Evolutionary conservation across 2,797 vertebrate species (phyloP), one percentile per base, ranked within the genome.

Genomic region (Australoheros facetus): DNA sequence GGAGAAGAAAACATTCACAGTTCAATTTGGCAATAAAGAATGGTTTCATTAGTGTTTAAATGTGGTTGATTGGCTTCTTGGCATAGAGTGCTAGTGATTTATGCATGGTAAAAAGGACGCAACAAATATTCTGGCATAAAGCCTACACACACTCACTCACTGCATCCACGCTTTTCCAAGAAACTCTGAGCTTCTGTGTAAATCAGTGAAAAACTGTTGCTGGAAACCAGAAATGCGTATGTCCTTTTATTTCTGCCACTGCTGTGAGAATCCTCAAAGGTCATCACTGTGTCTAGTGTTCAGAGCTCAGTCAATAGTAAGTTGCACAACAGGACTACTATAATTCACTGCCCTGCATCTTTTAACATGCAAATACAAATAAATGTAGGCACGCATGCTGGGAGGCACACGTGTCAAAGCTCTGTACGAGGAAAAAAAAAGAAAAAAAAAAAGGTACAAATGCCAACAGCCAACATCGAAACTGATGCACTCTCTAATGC

Each of bases 1-100:
- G 77, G 78, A 62, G 60, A 74, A 64, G 75, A 82, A 84, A 79
- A 42, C 78, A 55, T 79, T 82, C 71, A 60, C 72, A 71, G 74
- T 69, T 87, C 77, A 87, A 85, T 91, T 86, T 86, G 51, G 71
- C 75, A 84, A 83, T 82, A 88, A 89, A 84, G 75, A 83, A 91
- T 85, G 70, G 74, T 81, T 92, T 93, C 87, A 91, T 94, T 88
- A 88, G 73, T 80, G 72, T 81, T 81, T 87, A 87, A 91, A 85
- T 85, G 89, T 17, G 57, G 62, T 73, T 87, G 91, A 91, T 85
- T 91, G 85, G 82, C 62, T 87, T 77, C 75, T 85, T 85, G 85
- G 39, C 79, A 58, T 76, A 16, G 73, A 87, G 83, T 51, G 60
- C 55, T 71, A 71, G n/a, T 81, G 88, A 90, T 89, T 85, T 85